Evolutionary conservation across 2,888 invertebrate genomes (phyloP), one percentile per base, ranked within the genome.

Genomic region (Hydrotaea cyrtoneurina): DNA sequence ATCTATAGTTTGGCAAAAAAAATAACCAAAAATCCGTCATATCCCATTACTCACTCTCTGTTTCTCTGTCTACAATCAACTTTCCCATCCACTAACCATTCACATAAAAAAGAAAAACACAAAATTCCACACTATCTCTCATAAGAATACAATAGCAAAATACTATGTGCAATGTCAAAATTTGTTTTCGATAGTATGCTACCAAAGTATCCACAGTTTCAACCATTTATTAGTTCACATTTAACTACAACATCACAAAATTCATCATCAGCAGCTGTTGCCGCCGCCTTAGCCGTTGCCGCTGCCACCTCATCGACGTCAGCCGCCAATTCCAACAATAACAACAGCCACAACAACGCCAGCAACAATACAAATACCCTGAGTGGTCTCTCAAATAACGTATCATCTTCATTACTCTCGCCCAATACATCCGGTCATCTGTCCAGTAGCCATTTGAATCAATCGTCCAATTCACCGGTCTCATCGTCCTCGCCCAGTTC

Each of bases 171-270:
- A 95, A 98, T 98, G 97, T 97, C 97, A 95, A 98, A 97, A 96
- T 98, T 97, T 95, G 97, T 97, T 95, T 96, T 98, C 94, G 97
- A 98, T 96, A 97, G 97, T 95, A 97, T 98, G 97, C 96, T 98
- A 94, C 97, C 97, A 91, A 98, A 98, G 95, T 98, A 98, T 94
- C 97, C 94, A 93, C 93, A 95, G 93, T 95, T 95, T 93, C 95
- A 95, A 93, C 93, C 93, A 91, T 93, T 93, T 91, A 92, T 93
- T 88, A 93, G 92, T 92, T 93, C 92, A 89, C 93, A 93, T 91
- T 91, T 93, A 90, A 91, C 91, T 88, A 89, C 92, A 91, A 91
- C 92, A 88, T 88, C 92, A 93, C 94, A 93, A 93, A 94, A 89
- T 93, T 93, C 91, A 93, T 94, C 93, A 94, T 95, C 93, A 94